These are phyloP conservation scores for Gryllus longicercus DNA, from an alignment of 2,888 invertebrate species.

Conservation along the genomic window DNA sequence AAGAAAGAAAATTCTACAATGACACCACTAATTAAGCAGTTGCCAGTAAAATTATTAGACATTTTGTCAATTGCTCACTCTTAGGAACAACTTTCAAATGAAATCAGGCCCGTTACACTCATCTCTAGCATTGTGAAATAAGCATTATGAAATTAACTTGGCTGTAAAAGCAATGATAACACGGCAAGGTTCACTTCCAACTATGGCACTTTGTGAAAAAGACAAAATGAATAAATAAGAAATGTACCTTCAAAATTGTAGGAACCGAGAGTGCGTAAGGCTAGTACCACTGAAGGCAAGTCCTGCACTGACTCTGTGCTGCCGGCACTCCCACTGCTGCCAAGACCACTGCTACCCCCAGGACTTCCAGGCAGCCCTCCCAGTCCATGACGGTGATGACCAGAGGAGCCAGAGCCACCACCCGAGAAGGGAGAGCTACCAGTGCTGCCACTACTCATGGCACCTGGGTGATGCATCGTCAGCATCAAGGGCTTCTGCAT, in stretches of 20 bases:
- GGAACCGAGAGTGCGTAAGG: slow-evolving; percentile 84
- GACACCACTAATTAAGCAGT: too few relatives aligned
- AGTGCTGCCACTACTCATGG: neutral
- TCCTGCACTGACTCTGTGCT: slow-evolving; percentile 59
- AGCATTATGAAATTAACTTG: too few relatives aligned
- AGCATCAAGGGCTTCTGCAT: slow-evolving; percentile 72
- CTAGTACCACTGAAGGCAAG: slow-evolving; percentile 81
- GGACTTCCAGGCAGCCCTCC: slow-evolving; percentile 18
- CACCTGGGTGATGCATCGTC: neutral
- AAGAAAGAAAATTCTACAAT: too few relatives aligned
- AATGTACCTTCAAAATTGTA: slow-evolving; percentile 73
- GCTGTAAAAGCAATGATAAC: too few relatives aligned
- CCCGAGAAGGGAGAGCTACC: neutral
- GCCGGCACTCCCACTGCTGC: slow-evolving; percentile 19
- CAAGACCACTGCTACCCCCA: neutral
- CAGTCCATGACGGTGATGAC: neutral
- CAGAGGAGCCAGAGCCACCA: neutral
- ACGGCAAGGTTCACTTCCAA: too few relatives aligned
- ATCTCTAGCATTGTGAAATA: too few relatives aligned
- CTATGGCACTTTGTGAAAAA: too few relatives aligned
- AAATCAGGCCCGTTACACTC: too few relatives aligned
- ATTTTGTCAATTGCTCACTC: too few relatives aligned
- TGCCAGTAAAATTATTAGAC: too few relatives aligned
- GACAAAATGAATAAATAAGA: too few relatives aligned
- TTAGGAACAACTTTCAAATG: too few relatives aligned